Base-by-base conservation (phyloP, 2,888 invertebrate species). In the Pasiphila rectangulata region DNA sequence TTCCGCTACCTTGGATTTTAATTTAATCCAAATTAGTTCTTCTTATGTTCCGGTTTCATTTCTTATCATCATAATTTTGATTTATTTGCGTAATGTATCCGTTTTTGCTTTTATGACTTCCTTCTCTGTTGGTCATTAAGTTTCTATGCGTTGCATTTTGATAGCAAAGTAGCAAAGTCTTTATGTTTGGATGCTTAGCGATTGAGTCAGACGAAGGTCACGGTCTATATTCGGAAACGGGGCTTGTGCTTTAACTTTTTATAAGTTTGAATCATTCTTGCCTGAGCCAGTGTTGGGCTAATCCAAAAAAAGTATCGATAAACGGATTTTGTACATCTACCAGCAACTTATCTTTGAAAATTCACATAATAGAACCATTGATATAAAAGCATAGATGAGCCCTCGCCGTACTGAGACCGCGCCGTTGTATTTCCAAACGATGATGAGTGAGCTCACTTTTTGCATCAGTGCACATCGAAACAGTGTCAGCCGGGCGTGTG, bases 181-280 rank as follows among this genome's bases (percentile, higher is more conserved):
- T 24, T 4, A 10, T 4, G 10, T 61, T 59, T 45, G 46, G 53
- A 59, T 56, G 51, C 54, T 55, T 54, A 54, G 30, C 49, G 59
- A 56, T 70, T 73, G 75, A 74, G 72, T 76, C 71, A 61, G 57
- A 40, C 67, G 78, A 82, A 83, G 83, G 83, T 74, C 81, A 62
- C 60, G 60, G 41, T 63, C 73, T 79, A 76, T 74, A 75, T 76
- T 71, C 57, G 72, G 67, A 59, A 50, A 55, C 61, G 50, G 47
- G 57, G 52, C 36, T 60, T 64, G 64, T 62, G 17, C 32, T 32
- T 32, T 59, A 57, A 49, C 56, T 75, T 75, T 77, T 73, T 69
- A 57, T 57, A 47, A 52, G 56, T 46, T 46, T 57, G 55, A 55
- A 51, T 53, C 55, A 55, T 51, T 38, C 46, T 21, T 50, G 29